Conservation (phyloP, 2,113 vertebrate genomes). For the Triplophysa dalaica region DNA sequence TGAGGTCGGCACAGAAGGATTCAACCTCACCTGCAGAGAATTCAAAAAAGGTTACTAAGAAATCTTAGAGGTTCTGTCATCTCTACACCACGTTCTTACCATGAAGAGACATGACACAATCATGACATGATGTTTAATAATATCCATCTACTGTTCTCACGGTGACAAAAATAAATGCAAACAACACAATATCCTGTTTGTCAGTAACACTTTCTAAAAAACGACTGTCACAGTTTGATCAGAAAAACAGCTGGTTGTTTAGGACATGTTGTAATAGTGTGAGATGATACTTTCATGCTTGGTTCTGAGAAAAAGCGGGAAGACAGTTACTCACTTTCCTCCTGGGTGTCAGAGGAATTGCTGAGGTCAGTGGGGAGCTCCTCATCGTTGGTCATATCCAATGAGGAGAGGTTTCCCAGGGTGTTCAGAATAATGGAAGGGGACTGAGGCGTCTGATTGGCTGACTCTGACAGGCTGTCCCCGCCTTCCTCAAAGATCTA, state of each 20-base stretch:
- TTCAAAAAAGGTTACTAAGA: too few species aligned
- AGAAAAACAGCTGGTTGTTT: not conserved
- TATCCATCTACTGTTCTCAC: too few species aligned
- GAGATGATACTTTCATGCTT: not conserved
- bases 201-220: too few species aligned
- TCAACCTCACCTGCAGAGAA: constrained; percentile 77
- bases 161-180: too few species aligned
- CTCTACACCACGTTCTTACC: too few species aligned
- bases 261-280: too few species aligned
- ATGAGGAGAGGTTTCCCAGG: constrained; percentile 75
- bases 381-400: constrained; percentile 83
- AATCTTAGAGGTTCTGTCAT: too few species aligned
- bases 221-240: not conserved
- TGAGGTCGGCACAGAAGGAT: constrained; percentile 78
- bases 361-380: constrained; percentile 87
- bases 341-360: constrained; percentile 86
- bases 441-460: constrained; percentile 70
- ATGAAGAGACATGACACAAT: too few species aligned
- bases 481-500: constrained; percentile 78
- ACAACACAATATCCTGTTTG: too few species aligned
- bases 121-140: too few species aligned
- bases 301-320: not conserved
- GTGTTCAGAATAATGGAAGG: constrained; percentile 62
- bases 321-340: constrained; percentile 77
- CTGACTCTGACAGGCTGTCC: constrained; percentile 73